These are phyloP conservation scores for Dasypogon diadema DNA, from an alignment of 2,888 invertebrate genomes.

Conservation along the genomic window DNA sequence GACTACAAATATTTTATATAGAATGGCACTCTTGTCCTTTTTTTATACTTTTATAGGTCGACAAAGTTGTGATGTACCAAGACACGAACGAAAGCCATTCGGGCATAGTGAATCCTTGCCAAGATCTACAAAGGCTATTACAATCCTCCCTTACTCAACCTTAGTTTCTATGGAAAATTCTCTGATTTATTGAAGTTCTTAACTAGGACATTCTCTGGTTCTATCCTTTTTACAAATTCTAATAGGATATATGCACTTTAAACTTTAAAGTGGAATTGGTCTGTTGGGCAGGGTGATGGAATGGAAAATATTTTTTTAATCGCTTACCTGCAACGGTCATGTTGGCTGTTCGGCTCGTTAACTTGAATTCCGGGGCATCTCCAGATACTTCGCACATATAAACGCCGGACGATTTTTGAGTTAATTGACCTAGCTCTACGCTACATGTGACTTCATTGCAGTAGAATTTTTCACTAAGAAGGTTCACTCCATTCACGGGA, in stretches of 20 bases:
- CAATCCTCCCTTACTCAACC: constrained; percentile 10
- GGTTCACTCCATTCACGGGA: constrained; percentile 63
- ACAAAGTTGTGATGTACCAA: constrained; percentile 49
- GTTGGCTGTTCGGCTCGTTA: constrained; percentile 71
- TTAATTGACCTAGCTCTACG: constrained; percentile 64
- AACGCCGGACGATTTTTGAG: constrained; percentile 68
- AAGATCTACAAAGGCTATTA: constrained; percentile 41
- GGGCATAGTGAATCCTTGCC: constrained; percentile 28
- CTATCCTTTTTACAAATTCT: constrained; percentile 35
- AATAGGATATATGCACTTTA: constrained; percentile 23
- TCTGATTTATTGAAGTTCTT: constrained; percentile 38
- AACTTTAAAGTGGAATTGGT: background rate
- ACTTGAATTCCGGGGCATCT: constrained; percentile 72
- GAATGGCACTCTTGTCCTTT: constrained; percentile 53
- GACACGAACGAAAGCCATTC: constrained; percentile 19
- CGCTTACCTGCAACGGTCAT: constrained; percentile 73
- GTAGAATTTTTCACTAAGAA: constrained; percentile 62
- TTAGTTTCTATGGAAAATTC: constrained; percentile 26
- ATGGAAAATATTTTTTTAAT: background rate
- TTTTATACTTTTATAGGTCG: constrained; percentile 45
- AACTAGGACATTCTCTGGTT: constrained; percentile 16
- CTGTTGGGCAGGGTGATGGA: background rate
- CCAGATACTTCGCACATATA: constrained; percentile 75
- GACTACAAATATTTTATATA: constrained; percentile 55
- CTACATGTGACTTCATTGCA: constrained; percentile 66